Base-by-base conservation (phyloP, 2,888 invertebrate species). In the Seira sanloemensis region DNA sequence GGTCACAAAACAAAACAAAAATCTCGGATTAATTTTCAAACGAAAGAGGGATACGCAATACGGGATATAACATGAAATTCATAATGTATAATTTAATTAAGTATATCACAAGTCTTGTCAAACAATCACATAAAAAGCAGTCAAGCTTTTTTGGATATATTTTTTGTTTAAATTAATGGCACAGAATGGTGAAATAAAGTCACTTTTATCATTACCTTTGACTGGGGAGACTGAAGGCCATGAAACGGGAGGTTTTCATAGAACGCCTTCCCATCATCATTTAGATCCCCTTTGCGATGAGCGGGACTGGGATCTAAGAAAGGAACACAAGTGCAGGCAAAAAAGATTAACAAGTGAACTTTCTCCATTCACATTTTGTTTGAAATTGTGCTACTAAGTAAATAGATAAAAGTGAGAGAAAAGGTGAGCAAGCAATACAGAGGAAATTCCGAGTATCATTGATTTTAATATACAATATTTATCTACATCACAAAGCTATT, bases 211-310 rank as follows among this genome's bases (percentile, higher is more conserved):
- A n/a, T 58, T 94, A 97, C 97, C 96, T 97, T 97, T 92, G 97
- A 96, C 90, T 97, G 97, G 91, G 97, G 96, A 92, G 96, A 96
- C 93, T 97, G 97, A 91, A 97, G 94, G 90, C 97, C 97, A 92
- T 97, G 97, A 94, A 97, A 97, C 91, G 97, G 97, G 91, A 97
- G 94, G 93, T 97, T 97, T 93, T 97, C 97, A 93, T 97, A 97
- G 91, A 96, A 95, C 76, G 93, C 92, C 91, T 96, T 96, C 90
- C 96, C 95, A 91, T 95, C 95, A 92, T 96, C 96, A 92, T 94
- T 94, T 91, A 88, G 84, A 72, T 89, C 89, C 87, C 89, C 89
- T 88, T 89, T 89, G 82, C 88, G 89, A 88, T 89, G 89, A 77
- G 89, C 88, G 85, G 89, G 89, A 88, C 89, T 89, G 88, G 89